Base-by-base conservation (phyloP, 2,797 vertebrate genomes). In the Chiropotes sagulatus region DNA sequence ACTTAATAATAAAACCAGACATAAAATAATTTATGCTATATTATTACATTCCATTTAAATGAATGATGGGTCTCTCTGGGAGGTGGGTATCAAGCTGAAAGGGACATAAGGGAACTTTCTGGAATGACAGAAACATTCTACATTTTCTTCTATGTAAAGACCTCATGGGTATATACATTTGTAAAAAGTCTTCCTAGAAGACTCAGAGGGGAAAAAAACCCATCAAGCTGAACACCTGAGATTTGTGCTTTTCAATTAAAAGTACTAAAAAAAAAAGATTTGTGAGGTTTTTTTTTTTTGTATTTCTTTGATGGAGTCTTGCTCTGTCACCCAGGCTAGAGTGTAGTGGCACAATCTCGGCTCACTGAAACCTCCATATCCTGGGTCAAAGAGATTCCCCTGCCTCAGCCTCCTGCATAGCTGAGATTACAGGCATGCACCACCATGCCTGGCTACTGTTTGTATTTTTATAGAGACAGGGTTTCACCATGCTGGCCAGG, bases 101-200 rank as follows among this genome's bases (percentile, higher is more conserved):
- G 41, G 30, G 24, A 44, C 54, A 72, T 14, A 44, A 93, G 70
- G 67, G 33, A 85, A 85, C 22, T 85, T 80, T 90, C 24, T 78
- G 44, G 75, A 89, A 81, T 82, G 64, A n/a, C 22, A 95, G 64
- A 89, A 90, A 93, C 94, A 28, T 61, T 90, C 79, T 93, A 19
- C 28, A 88, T 86, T 93, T 94, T 73, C 17, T 87, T 90, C 39
- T 39, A n/a, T 64, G 14, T 92, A 26, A 30, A 95, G 76, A 67
- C 11, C 36, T 73, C 5, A 70, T 90, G 75, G 26, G 48, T 88
- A 0, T 89, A 41, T 52, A 88, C 9, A 61, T 81, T 78, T 50
- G 28, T 94, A 92, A 89, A 96, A 86, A 20, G 19, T 36, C 36
- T 72, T 72, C 67, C 67, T 72, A 72, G 67, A 20, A 72, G 67